Evolutionary conservation across 2,888 invertebrate species (phyloP), one percentile per base, ranked within the genome.

Genomic region (Eumacrocentrus americanus): DNA sequence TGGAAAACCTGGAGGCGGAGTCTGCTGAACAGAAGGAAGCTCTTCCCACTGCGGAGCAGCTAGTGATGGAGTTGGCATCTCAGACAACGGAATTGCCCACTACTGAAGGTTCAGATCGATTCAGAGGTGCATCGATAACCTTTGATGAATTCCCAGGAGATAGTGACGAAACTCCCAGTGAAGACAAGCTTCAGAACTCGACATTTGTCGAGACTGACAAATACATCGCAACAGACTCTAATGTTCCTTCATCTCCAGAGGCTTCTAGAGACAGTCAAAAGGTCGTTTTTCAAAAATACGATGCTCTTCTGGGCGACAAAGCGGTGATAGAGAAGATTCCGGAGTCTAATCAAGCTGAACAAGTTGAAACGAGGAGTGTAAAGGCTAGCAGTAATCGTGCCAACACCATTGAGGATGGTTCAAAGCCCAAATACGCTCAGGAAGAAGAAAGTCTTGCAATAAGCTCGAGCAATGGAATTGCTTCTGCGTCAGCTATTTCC

Each of bases 1-100:
- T 93, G 3, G 88, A 87, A 52, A 91, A 91, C 71, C 81, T 92
- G 50, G 91, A 92, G 80, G 88, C 86, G 64, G 85, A 86, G 12
- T 83, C 83, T 2, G 85, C 83, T 50, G 75, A 81, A 14, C 84
- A 84, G 16, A 75, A 72, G 0, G 74, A 73, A 1, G 54, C 44
- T 7, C 3, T 18, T 6, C 40, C 59, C n/a, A 52, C 52, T 14
- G 51, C 56, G 5, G 61, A 37, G 1, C 29, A 34, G 7, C 4
- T 50, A 4, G 22, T 50, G 1, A 34, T 20, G 14, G 42, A 55
- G 42, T 20, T 60, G n/a, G 23, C 53, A 22, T 11, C 29, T 1
- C 20, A 29, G 18, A 16, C 34, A 16, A 44, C 29, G n/a, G 54
- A 54, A 54, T 5, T 12, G 16, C 1, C 44, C 4, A 44, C 22